Evolutionary conservation across 2,113 vertebrate genomes (phyloP).

Genomic region (Bolborhynchus lineola): DNA sequence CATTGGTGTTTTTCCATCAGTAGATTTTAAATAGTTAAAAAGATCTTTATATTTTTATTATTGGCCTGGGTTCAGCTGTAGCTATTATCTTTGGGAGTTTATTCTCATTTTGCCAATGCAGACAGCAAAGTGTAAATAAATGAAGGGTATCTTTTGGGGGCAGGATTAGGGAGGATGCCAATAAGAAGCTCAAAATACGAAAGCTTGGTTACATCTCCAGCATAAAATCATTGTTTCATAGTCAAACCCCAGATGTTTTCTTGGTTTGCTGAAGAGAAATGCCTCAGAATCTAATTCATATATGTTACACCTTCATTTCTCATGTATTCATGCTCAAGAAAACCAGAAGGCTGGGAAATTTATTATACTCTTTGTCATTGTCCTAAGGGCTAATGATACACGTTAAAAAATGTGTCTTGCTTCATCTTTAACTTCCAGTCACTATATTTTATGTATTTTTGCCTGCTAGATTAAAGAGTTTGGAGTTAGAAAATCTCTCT

Average conservation of each 20-base stretch:
- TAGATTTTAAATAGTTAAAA: not conserved
- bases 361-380: not conserved
- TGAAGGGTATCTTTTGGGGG: not conserved
- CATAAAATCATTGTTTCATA: not conserved
- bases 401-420: not conserved
- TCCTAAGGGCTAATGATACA: not conserved
- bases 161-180: not conserved
- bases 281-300: not conserved
- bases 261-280: not conserved
- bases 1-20: not conserved
- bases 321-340: not conserved
- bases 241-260: not conserved
- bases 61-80: not conserved
- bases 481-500: constrained; percentile 17
- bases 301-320: not conserved
- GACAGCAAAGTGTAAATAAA: not conserved
- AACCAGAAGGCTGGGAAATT: not conserved
- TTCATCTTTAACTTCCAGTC: not conserved
- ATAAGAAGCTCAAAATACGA: not conserved
- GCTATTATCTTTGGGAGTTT: not conserved
- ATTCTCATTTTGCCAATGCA: not conserved
- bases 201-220: not conserved
- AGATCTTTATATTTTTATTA: not conserved
- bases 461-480: not conserved
- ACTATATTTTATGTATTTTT: constrained; percentile 6